These are phyloP conservation scores for Pangasius sanitwongsei DNA, from an alignment of 2,797 vertebrate genomes.

Conservation along the genomic window DNA sequence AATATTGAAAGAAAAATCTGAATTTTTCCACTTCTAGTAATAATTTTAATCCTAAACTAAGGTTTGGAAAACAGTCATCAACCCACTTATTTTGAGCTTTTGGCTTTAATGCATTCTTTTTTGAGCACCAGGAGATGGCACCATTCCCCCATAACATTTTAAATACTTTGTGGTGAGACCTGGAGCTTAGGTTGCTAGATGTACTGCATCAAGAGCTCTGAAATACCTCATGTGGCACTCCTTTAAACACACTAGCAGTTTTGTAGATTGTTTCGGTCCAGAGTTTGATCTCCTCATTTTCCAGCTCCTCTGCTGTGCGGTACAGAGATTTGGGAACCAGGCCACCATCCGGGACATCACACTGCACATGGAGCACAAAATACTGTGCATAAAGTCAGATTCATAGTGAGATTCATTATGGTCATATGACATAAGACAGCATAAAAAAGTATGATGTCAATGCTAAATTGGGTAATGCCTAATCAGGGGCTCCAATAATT, in stretches of 20 bases:
- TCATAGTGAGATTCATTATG: neutral
- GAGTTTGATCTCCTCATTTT: conserved; percentile 85
- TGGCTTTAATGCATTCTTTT: conserved; percentile 21
- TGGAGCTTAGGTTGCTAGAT: neutral
- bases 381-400: neutral
- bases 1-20: neutral
- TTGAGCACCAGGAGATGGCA: conserved; percentile 61
- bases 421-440: neutral
- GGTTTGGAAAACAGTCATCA: neutral
- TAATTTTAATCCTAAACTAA: neutral
- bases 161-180: neutral
- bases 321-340: conserved; percentile 92
- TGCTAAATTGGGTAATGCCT: neutral
- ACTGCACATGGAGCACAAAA: conserved; percentile 69
- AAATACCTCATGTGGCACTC: conserved; percentile 89
- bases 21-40: neutral
- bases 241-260: conserved; percentile 91
- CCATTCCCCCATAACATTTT: conserved; percentile 37
- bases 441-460: neutral
- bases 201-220: neutral
- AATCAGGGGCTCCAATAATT: neutral
- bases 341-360: conserved; percentile 91
- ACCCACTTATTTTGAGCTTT: neutral
- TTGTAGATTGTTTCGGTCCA: conserved; percentile 95
- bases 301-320: conserved; percentile 88